Conservation (phyloP, 1,140 invertebrate genomes). For the Meteorus sp. region DNA sequence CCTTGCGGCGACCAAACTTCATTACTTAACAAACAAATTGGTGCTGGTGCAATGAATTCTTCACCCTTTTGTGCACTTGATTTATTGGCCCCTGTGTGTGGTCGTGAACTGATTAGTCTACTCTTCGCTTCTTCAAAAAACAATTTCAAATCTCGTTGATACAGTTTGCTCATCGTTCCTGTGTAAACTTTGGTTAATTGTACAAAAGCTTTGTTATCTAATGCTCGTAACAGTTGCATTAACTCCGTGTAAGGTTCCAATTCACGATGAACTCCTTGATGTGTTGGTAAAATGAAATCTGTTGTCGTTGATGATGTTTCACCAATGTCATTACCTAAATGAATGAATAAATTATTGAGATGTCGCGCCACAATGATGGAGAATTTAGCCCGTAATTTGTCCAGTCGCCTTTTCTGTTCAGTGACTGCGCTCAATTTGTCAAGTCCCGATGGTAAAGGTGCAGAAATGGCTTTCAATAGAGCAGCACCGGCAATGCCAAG, state of each 20-base stretch:
- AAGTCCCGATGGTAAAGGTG: slow-evolving; percentile 48
- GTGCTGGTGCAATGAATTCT: slow-evolving; percentile 48
- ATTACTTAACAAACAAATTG: slow-evolving; percentile 49
- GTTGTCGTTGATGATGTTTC: slow-evolving; percentile 61
- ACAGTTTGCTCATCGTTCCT: slow-evolving; percentile 76
- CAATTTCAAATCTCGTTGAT: slow-evolving; percentile 78
- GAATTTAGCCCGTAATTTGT: slow-evolving; percentile 84
- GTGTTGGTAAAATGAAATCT: slow-evolving; percentile 72
- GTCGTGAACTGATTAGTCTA: slow-evolving; percentile 50
- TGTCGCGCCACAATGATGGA: slow-evolving; percentile 81
- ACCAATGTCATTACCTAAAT: slow-evolving; percentile 75
- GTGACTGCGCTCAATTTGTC: slow-evolving; percentile 78
- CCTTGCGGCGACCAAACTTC: slow-evolving; percentile 50
- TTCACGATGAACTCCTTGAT: slow-evolving; percentile 79
- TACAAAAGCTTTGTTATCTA: slow-evolving; percentile 81
- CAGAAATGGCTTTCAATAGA: slow-evolving; percentile 74
- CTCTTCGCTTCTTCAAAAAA: slow-evolving; percentile 79
- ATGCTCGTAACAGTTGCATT: slow-evolving; percentile 87
- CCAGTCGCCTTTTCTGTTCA: slow-evolving; percentile 84
- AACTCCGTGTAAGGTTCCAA: slow-evolving; percentile 83
- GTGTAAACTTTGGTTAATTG: slow-evolving; percentile 82
- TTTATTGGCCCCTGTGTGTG: slow-evolving; percentile 43
- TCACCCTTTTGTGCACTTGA: slow-evolving; percentile 42
- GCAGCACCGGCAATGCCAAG: slow-evolving; percentile 80
- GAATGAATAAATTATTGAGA: slow-evolving; percentile 91